A percentile compares a stretch with the other conserved stretches of the same genome.
phyloP scores from a whole-genome alignment of 2,797 vertebrate species.

The Melanotaenia parkinsoni region DNA sequence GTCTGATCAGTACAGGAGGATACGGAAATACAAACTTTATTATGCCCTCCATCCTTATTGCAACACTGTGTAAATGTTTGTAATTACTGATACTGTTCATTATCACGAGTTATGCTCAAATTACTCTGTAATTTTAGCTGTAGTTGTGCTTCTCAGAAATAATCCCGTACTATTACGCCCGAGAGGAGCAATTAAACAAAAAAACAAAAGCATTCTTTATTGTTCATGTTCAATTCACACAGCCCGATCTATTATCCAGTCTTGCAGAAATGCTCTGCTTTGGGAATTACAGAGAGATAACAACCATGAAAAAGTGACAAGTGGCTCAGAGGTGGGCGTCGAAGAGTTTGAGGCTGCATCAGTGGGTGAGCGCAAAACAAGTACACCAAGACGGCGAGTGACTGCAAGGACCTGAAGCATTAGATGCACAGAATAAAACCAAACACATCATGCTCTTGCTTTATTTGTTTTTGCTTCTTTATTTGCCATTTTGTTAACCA shows the following conservation, averaged over 20 bases:
- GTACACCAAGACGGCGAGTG: constrained; percentile 31
- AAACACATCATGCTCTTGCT: not conserved
- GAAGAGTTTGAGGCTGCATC: constrained; percentile 48
- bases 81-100: constrained; percentile 34
- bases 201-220: constrained; percentile 40
- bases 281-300: constrained; percentile 50
- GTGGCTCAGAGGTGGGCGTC: constrained; percentile 55
- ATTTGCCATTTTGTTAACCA: not conserved
- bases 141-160: constrained; percentile 8
- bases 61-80: not conserved
- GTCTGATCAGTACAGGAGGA: constrained; percentile 5
- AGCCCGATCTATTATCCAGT: constrained; percentile 22
- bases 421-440: constrained; percentile 11
- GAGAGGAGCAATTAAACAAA: constrained; percentile 55
- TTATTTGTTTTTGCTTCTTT: not conserved
- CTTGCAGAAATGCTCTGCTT: constrained; percentile 49
- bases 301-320: constrained; percentile 56
- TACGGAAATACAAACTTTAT: not conserved
- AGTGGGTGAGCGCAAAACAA: constrained; percentile 23
- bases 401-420: constrained; percentile 31
- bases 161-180: not conserved
- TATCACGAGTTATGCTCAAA: constrained; percentile 22
- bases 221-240: constrained; percentile 23
- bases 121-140: constrained; percentile 18
- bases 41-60: not conserved